Evolutionary conservation across 2,888 invertebrate genomes (phyloP).

Genomic region (Epinotia brunnichana): DNA sequence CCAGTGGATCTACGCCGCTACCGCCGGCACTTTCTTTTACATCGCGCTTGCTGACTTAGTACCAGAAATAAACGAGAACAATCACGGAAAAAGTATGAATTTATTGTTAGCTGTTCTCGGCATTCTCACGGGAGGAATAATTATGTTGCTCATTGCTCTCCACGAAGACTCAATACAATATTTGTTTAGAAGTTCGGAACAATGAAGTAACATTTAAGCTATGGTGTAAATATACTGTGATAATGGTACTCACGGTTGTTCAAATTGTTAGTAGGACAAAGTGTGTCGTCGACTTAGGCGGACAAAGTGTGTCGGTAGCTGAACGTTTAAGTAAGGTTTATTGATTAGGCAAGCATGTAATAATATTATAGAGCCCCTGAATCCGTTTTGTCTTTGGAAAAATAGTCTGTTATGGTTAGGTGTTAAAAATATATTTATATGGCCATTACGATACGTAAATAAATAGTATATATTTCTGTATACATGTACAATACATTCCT

Average conservation of each 20-base stretch:
- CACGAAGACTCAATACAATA: constrained; percentile 86
- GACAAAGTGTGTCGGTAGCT: neutral
- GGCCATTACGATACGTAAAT: constrained; percentile 11
- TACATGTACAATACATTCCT: neutral
- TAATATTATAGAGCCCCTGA: constrained; percentile 8
- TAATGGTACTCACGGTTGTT: constrained; percentile 65
- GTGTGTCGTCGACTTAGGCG: no score
- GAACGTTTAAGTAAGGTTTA: neutral
- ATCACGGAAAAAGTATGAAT: constrained; percentile 79
- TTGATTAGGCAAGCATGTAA: neutral
- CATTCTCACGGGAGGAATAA: constrained; percentile 86
- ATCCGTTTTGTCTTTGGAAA: constrained; percentile 15
- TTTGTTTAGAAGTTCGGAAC: constrained; percentile 76
- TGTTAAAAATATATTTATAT: neutral
- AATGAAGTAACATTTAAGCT: constrained; percentile 57
- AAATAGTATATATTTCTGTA: no score
- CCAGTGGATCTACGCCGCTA: constrained; percentile 90
- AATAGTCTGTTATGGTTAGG: neutral
- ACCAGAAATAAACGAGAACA: constrained; percentile 84
- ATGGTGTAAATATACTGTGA: constrained; percentile 52
- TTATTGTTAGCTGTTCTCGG: constrained; percentile 86
- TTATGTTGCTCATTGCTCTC: constrained; percentile 89
- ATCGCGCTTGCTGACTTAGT: constrained; percentile 92
- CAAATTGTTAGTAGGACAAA: constrained; percentile 46
- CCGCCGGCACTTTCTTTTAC: constrained; percentile 92